Conservation (phyloP, 1,140 invertebrate species). For the Antheraea pernyi region DNA sequence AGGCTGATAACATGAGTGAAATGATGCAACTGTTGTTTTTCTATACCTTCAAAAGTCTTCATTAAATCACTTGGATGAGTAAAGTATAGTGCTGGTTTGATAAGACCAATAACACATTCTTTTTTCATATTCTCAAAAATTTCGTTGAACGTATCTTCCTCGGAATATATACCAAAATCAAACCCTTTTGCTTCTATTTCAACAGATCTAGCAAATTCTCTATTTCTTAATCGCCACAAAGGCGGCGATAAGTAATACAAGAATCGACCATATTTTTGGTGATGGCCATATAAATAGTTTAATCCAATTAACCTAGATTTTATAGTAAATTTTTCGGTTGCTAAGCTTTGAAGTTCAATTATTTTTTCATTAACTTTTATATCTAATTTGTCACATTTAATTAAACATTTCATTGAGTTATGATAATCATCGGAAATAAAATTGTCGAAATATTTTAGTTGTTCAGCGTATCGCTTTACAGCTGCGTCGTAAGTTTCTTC, state of each 20-base stretch:
- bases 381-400: conserved; percentile 69
- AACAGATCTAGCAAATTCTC: conserved; percentile 61
- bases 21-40: conserved; percentile 75
- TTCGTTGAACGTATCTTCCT: conserved; percentile 67
- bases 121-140: conserved; percentile 75
- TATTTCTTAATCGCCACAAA: conserved; percentile 74
- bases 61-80: conserved; percentile 77
- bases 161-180: conserved; percentile 50
- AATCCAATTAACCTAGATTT: conserved; percentile 79
- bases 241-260: conserved; percentile 82
- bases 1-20: conserved; percentile 52
- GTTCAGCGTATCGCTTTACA: conserved; percentile 68
- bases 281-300: conserved; percentile 81
- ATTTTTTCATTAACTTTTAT: conserved; percentile 64
- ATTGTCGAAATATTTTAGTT: conserved; percentile 79
- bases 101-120: conserved; percentile 57
- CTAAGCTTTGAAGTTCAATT: conserved; percentile 65
- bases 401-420: conserved; percentile 78
- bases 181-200: conserved; percentile 70
- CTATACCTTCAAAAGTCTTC: conserved; percentile 79
- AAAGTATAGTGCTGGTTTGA: conserved; percentile 80
- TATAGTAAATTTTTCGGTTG: conserved; percentile 66
- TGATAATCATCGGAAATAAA: conserved; percentile 81
- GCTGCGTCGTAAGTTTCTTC: conserved; percentile 66
- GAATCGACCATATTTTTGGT: conserved; percentile 83